Evolutionary conservation across 2,888 invertebrate genomes (phyloP).

Genomic region (Bugulina stolonifera): DNA sequence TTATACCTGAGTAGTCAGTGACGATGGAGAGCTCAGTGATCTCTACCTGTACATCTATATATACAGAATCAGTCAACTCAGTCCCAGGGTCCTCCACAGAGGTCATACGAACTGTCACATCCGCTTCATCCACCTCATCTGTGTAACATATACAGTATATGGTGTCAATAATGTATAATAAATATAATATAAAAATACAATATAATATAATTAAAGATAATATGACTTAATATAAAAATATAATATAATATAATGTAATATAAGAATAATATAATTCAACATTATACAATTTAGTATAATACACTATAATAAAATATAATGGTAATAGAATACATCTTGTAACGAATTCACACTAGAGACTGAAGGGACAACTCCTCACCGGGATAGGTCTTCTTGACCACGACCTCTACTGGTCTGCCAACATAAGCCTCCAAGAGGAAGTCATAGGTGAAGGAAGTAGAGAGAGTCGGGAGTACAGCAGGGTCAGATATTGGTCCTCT

Average conservation of each 20-base stretch:
- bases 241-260: too few species aligned
- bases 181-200: too few species aligned
- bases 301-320: too few species aligned
- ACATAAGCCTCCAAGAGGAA: slow-evolving; percentile 12
- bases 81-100: not conserved
- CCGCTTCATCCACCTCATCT: slow-evolving; percentile 19
- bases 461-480: not conserved
- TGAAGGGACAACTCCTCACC: too few species aligned
- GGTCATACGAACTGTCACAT: not conserved
- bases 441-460: slow-evolving; percentile 1
- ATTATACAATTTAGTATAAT: too few species aligned
- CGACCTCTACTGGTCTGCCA: not conserved
- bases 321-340: too few species aligned
- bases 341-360: too few species aligned
- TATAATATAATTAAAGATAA: too few species aligned
- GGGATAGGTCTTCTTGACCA: slow-evolving; percentile 14
- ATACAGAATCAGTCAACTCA: not conserved
- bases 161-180: too few species aligned
- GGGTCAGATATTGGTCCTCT: not conserved
- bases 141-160: too few species aligned
- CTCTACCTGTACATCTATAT: slow-evolving; percentile 15
- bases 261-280: too few species aligned
- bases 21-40: not conserved
- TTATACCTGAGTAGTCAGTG: slow-evolving; percentile 4
- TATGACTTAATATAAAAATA: too few species aligned